Evolutionary conservation across 2,113 vertebrate genomes (phyloP).

Genomic region (Grammatotria lemairii): DNA sequence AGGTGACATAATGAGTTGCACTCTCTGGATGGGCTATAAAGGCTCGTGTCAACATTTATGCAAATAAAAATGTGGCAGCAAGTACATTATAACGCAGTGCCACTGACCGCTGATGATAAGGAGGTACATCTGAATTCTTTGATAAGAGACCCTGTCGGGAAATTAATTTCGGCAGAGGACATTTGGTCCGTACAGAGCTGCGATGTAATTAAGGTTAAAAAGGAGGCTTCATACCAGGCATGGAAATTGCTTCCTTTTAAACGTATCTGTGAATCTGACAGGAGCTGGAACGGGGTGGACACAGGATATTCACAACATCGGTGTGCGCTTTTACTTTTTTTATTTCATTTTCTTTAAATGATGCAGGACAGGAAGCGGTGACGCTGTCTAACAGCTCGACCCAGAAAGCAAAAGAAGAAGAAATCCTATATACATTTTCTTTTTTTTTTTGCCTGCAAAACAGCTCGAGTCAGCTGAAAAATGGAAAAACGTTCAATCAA

Average conservation of each 20-base stretch:
- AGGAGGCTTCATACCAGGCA: constrained; percentile 18
- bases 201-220: constrained; percentile 53
- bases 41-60: constrained; percentile 39
- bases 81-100: constrained; percentile 4
- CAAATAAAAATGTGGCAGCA: constrained; percentile 41
- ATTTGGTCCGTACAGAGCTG: constrained; percentile 26
- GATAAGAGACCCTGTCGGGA: constrained; percentile 39
- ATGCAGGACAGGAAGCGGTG: not conserved
- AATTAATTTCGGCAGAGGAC: constrained; percentile 49
- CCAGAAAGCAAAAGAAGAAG: not conserved
- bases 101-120: constrained; percentile 43
- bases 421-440: not conserved
- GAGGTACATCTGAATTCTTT: constrained; percentile 35
- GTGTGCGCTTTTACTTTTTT: not conserved
- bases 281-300: not conserved
- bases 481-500: not conserved
- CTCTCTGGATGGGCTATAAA: constrained; percentile 41
- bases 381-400: not conserved
- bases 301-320: not conserved
- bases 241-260: constrained; percentile 42
- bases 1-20: constrained; percentile 21
- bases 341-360: not conserved
- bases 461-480: constrained; percentile 10
- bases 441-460: not conserved
- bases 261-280: constrained; percentile 14